These are phyloP conservation scores for Tachycineta bicolor DNA, from an alignment of 2,113 vertebrate species.

Conservation along the genomic window DNA sequence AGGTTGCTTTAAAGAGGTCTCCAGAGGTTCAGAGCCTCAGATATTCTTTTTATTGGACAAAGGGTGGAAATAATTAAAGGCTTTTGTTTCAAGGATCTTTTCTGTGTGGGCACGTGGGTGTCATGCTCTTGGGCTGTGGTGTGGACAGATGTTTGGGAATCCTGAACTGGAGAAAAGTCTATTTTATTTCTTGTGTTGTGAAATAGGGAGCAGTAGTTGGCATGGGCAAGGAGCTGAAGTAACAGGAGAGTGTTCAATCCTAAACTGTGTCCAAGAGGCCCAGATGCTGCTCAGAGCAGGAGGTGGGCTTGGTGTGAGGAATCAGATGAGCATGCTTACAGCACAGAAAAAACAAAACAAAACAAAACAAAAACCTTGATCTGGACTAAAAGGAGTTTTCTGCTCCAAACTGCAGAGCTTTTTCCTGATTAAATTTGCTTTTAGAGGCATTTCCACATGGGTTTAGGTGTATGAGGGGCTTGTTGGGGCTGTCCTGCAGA, in stretches of 20 bases:
- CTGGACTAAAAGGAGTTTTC: neutral
- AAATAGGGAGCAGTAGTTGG: rapidly evolving
- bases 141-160: neutral
- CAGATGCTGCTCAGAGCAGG: neutral
- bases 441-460: neutral
- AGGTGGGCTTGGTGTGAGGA: neutral
- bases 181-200: rapidly evolving
- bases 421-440: neutral
- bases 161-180: neutral
- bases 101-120: rapidly evolving
- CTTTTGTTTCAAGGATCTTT: neutral
- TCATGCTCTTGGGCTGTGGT: neutral
- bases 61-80: neutral
- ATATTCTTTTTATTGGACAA: neutral
- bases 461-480: neutral
- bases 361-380: no score
- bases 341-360: rapidly evolving
- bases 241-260: rapidly evolving
- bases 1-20: neutral
- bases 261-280: neutral
- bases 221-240: rapidly evolving
- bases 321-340: rapidly evolving
- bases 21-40: neutral
- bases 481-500: neutral
- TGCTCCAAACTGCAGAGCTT: neutral